These are phyloP conservation scores for Cryptocephalus moraei DNA, from an alignment of 2,888 invertebrate species.

Conservation along the genomic window DNA sequence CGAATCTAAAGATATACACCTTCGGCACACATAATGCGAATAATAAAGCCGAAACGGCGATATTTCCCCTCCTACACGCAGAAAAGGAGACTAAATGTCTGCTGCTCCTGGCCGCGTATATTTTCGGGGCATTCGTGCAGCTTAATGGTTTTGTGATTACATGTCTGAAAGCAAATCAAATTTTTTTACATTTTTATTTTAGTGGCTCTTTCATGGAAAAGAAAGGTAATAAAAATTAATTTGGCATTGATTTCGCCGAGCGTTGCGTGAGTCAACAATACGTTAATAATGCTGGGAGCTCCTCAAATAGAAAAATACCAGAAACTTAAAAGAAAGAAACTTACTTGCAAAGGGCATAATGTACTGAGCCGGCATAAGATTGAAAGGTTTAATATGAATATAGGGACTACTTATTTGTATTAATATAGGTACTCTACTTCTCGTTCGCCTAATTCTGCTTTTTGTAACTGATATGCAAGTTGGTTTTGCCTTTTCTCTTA, in stretches of 20 bases:
- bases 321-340: no score
- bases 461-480: no score
- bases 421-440: no score
- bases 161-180: not conserved
- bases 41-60: not conserved
- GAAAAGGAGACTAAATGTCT: not conserved
- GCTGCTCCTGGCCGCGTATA: not conserved
- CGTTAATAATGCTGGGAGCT: not conserved
- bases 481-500: no score
- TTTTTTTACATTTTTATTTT: not conserved
- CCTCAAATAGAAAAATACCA: no score
- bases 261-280: not conserved
- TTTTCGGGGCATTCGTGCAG: not conserved
- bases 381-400: no score
- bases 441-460: no score
- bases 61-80: not conserved
- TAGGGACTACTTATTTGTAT: no score
- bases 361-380: no score
- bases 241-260: not conserved
- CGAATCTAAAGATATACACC: no score
- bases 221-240: not conserved
- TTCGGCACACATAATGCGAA: not conserved
- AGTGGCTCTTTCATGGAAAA: not conserved
- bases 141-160: constrained; percentile 1
- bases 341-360: no score